Evolutionary conservation across 2,888 invertebrate species (phyloP).

Genomic region (Calameuta filiformis): DNA sequence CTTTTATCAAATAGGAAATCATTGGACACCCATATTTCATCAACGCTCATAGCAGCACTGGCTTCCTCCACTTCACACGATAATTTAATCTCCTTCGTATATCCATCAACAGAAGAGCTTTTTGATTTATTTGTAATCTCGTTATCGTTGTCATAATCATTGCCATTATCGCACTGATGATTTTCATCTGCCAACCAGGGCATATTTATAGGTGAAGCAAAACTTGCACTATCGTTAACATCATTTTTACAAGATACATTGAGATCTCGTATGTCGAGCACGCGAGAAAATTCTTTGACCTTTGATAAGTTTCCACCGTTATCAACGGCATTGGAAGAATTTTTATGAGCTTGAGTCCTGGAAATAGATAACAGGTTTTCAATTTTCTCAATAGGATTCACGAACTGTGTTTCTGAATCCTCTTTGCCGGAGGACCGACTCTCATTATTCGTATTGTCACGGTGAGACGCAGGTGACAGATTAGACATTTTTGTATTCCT

Average conservation of each 20-base stretch:
- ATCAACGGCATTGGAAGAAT: neutral
- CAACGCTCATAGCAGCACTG: neutral
- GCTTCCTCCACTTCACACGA: neutral
- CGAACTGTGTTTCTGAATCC: neutral
- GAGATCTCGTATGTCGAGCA: neutral
- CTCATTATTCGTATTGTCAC: neutral
- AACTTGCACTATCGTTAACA: neutral
- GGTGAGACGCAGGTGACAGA: neutral
- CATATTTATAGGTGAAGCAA: neutral
- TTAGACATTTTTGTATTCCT: neutral
- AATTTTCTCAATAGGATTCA: neutral
- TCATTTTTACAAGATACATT: neutral
- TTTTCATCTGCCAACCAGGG: neutral
- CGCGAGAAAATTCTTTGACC: neutral
- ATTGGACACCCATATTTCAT: slow-evolving; percentile 1
- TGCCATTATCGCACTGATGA: neutral
- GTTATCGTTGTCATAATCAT: neutral
- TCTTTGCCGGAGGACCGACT: neutral
- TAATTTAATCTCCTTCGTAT: neutral
- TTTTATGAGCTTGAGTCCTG: neutral
- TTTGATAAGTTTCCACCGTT: neutral
- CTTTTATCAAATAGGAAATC: neutral
- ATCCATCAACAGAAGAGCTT: neutral
- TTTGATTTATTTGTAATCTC: neutral
- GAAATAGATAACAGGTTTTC: neutral